Evolutionary conservation across 2,113 vertebrate species (phyloP).

Genomic region (Erpornis zantholeuca): DNA sequence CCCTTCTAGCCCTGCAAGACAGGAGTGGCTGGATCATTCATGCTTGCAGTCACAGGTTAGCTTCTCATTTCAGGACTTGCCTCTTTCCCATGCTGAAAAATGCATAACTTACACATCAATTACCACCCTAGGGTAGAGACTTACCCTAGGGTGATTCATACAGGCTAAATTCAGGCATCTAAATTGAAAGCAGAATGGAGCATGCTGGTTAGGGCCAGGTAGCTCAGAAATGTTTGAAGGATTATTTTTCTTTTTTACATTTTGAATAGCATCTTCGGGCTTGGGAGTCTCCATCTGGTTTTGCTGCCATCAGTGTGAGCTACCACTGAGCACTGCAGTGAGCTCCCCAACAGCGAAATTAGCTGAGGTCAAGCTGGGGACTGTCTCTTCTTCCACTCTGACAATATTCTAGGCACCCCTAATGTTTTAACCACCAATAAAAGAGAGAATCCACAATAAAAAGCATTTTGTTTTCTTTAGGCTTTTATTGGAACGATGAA

Average conservation of each 20-base stretch:
- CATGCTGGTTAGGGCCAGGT: not conserved
- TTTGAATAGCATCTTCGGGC: not conserved
- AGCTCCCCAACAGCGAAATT: not conserved
- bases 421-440: not conserved
- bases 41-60: not conserved
- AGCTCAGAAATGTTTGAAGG: not conserved
- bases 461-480: not conserved
- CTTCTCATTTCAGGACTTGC: not conserved
- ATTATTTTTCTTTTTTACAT: not conserved
- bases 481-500: not conserved
- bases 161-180: not conserved
- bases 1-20: not conserved
- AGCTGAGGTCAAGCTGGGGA: not conserved
- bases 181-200: not conserved
- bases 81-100: not conserved
- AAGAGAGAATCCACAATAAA: not conserved
- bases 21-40: not conserved
- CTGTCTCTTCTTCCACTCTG: not conserved
- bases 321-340: not conserved
- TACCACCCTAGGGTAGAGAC: not conserved
- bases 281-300: not conserved
- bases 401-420: not conserved
- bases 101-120: not conserved
- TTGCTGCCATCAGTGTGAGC: not conserved
- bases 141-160: not conserved